These are phyloP conservation scores for Zaprionus lineosus DNA, from an alignment of 2,888 invertebrate genomes.

Conservation along the genomic window DNA sequence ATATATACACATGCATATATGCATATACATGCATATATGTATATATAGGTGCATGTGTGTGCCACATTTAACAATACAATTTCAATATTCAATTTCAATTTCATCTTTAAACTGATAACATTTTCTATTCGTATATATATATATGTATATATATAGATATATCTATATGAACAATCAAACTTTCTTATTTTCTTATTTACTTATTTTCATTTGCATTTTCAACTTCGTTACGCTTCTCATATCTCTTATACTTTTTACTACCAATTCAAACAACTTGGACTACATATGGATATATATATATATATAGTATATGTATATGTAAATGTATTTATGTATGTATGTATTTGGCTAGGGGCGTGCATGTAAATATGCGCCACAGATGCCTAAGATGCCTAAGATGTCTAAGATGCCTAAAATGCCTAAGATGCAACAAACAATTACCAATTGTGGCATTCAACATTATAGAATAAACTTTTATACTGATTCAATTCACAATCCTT, in stretches of 20 bases:
- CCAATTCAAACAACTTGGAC: slow-evolving; percentile 24
- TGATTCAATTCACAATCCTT: slow-evolving; percentile 13
- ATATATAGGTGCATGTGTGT: background rate
- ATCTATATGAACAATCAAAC: slow-evolving; percentile 31
- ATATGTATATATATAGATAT: slow-evolving; percentile 21
- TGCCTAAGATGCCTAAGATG: too few relatives aligned
- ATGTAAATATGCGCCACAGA: too few relatives aligned
- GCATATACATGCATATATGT: too few relatives aligned
- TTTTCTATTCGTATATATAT: slow-evolving; percentile 16
- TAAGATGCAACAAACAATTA: slow-evolving; percentile 44
- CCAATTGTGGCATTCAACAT: slow-evolving; percentile 47
- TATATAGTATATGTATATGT: background rate
- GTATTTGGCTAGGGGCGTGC: too few relatives aligned
- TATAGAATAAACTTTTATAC: slow-evolving; percentile 18
- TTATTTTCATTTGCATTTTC: background rate
- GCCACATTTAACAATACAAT: slow-evolving; percentile 28
- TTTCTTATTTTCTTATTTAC: slow-evolving; percentile 1
- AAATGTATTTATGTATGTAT: slow-evolving; percentile 12
- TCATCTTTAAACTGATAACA: slow-evolving; percentile 23
- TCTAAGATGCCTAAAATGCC: too few relatives aligned
- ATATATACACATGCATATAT: too few relatives aligned
- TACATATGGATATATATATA: slow-evolving; percentile 2
- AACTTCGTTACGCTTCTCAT: too few relatives aligned
- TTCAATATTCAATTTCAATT: slow-evolving; percentile 4
- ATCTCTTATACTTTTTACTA: slow-evolving; percentile 18